phyloP scores from a whole-genome alignment of 2,888 invertebrate genomes.

The Allacma fusca region DNA sequence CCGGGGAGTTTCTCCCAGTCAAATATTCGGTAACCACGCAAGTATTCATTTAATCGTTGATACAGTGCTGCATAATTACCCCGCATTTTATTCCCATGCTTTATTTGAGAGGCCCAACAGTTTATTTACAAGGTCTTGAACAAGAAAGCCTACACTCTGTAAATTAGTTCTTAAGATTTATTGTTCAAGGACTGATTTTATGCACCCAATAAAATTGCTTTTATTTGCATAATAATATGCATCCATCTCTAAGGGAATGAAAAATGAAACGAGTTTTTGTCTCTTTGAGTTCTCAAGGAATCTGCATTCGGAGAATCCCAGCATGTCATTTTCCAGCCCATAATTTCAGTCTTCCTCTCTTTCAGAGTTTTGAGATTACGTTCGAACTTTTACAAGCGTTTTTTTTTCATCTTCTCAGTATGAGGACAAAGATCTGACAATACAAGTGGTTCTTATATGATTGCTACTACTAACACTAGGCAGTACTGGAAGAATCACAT shows the following conservation, averaged over 20 bases:
- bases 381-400: no score
- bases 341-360: no score
- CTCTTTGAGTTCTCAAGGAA: neutral
- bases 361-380: no score
- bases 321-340: no score
- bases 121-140: constrained; percentile 2
- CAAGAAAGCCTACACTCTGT: neutral
- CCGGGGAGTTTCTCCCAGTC: neutral
- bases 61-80: neutral
- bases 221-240: constrained; percentile 16
- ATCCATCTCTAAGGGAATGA: neutral
- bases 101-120: neutral
- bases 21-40: constrained; percentile 17
- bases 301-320: no score
- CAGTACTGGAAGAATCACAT: neutral
- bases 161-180: constrained; percentile 19
- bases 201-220: constrained; percentile 18
- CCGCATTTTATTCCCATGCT: neutral
- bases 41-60: constrained; percentile 3
- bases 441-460: no score
- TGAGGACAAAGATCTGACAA: no score
- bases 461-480: no score
- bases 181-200: constrained; percentile 3
- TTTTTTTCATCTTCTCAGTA: no score
- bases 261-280: constrained; percentile 13